Conservation (phyloP, 2,797 vertebrate species). For the Lithobates pipiens region DNA sequence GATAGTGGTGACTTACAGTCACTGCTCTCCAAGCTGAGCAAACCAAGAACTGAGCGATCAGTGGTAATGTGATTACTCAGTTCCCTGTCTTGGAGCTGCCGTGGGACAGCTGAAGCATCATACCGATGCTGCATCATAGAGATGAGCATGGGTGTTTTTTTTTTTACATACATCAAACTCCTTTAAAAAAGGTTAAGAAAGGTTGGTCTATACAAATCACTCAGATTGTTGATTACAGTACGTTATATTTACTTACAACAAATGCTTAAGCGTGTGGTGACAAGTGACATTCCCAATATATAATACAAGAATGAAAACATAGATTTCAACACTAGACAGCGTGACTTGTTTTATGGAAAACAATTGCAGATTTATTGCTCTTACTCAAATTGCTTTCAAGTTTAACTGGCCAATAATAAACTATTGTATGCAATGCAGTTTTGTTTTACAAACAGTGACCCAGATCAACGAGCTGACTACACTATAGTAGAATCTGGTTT, state of each 20-base stretch:
- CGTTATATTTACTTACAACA: not conserved
- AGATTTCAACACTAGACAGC: not conserved
- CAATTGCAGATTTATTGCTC: slow-evolving; percentile 4
- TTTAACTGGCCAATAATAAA: slow-evolving; percentile 17
- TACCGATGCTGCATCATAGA: no score
- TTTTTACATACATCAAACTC: no score
- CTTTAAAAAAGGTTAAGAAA: no score
- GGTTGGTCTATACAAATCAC: no score
- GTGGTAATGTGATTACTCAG: no score
- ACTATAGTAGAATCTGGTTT: not conserved
- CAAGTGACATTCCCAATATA: not conserved
- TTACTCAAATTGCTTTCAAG: slow-evolving; percentile 4
- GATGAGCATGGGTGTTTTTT: no score
- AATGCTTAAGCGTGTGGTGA: slow-evolving; percentile 4
- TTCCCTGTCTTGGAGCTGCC: no score
- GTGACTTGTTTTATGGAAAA: slow-evolving; percentile 8
- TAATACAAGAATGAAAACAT: not conserved
- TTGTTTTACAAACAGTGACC: slow-evolving; percentile 3
- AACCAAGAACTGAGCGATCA: no score
- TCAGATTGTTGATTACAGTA: no score
- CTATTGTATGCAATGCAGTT: not conserved
- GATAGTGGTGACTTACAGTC: no score
- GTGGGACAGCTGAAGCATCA: no score
- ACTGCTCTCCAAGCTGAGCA: no score
- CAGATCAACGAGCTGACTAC: not conserved